phyloP scores from a whole-genome alignment of 37 sponge, comb jelly and placozoan species.

The Petrosia ficiformis region DNA sequence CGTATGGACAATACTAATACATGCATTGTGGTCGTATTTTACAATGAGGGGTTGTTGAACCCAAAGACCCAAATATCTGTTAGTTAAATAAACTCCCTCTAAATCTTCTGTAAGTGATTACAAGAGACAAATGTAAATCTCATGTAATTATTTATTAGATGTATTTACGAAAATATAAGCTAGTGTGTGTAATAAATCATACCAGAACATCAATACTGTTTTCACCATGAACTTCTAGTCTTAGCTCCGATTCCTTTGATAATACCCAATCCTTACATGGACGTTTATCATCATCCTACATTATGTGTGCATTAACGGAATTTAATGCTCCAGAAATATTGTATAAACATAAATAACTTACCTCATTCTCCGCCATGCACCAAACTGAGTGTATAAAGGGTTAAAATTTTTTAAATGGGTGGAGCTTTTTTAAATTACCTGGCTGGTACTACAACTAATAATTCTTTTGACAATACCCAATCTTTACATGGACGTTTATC shows the following conservation, averaged over 20 bases:
- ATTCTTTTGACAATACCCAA: constrained; percentile 62
- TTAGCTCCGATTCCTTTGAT: constrained; percentile 68
- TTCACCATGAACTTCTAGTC: constrained; percentile 70
- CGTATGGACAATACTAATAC: too few species aligned
- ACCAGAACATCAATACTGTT: constrained; percentile 30
- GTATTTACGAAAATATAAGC: too few species aligned
- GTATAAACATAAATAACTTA: too few species aligned
- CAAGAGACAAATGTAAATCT: too few species aligned
- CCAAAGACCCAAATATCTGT: too few species aligned
- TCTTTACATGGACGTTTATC: constrained; percentile 46
- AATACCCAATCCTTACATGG: constrained; percentile 71
- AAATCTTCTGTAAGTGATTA: too few species aligned
- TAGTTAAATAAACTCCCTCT: too few species aligned
- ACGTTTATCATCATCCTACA: constrained; percentile 1
- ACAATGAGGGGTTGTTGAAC: too few species aligned
- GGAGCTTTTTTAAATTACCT: too few species aligned
- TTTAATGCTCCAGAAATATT: not conserved
- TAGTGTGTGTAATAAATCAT: not conserved
- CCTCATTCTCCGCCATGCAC: not conserved
- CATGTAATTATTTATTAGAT: too few species aligned
- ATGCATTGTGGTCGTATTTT: too few species aligned
- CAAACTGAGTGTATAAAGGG: not conserved
- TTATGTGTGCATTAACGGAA: not conserved
- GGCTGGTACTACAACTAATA: too few species aligned
- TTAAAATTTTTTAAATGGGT: not conserved